phyloP scores from a whole-genome alignment of 2,797 vertebrate species.

The Microcaecilia unicolor region DNA sequence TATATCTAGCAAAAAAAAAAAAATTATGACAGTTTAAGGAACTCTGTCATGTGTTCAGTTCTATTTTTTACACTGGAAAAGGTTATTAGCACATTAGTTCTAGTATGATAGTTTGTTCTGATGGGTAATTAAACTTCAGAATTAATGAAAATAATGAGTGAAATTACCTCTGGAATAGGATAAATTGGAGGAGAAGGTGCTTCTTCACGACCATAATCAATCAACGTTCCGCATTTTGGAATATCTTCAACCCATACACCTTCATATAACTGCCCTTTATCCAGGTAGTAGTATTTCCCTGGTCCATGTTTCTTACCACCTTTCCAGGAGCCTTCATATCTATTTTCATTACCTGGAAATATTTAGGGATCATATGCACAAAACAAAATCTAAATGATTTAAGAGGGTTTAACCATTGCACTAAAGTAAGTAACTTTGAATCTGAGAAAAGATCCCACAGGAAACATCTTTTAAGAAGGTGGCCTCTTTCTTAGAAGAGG shows the following conservation, averaged over 20 bases:
- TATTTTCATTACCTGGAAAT: constrained; percentile 67
- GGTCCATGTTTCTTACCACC: constrained; percentile 72
- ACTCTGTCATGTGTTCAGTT: no score
- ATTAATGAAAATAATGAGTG: neutral
- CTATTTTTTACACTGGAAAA: no score
- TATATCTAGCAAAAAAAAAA: no score
- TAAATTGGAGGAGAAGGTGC: constrained; percentile 55
- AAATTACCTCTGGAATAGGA: constrained; percentile 77
- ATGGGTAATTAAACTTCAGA: neutral
- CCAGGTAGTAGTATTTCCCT: constrained; percentile 67
- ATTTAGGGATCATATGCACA: constrained; percentile 7
- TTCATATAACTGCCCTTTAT: constrained; percentile 73
- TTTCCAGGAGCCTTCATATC: constrained; percentile 77
- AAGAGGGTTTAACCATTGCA: no score
- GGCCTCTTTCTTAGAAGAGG: no score
- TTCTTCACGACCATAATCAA: constrained; percentile 58
- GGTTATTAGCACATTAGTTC: no score
- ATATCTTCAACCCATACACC: constrained; percentile 74
- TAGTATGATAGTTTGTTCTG: no score
- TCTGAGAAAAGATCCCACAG: no score
- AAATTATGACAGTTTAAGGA: no score
- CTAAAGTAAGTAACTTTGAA: no score
- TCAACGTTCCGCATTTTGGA: constrained; percentile 74
- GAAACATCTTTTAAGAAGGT: no score
- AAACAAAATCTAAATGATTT: neutral